A percentile compares a stretch with the other conserved stretches of the same genome.
These are phyloP conservation scores for Gonioctena quinquepunctata DNA, from an alignment of 1,140 invertebrate genomes.

Conservation along the genomic window DNA sequence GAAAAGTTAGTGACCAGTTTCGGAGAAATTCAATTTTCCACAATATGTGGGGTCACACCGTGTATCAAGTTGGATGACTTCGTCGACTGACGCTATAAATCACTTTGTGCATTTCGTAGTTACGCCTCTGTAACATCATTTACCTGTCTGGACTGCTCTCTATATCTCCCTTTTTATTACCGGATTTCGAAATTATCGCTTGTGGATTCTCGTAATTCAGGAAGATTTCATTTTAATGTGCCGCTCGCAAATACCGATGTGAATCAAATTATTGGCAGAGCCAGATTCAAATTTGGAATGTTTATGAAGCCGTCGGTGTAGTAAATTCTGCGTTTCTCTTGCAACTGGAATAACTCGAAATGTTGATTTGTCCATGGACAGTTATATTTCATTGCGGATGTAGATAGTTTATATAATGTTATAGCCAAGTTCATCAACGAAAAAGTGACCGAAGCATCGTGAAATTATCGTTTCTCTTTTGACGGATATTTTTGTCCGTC, in stretches of 20 bases:
- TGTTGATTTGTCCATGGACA: too few relatives aligned
- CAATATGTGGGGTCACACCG: neutral
- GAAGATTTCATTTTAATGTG: constrained; percentile 42
- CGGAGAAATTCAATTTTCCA: neutral
- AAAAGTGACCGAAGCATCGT: too few relatives aligned
- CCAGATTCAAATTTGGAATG: constrained; percentile 32
- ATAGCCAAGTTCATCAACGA: too few relatives aligned
- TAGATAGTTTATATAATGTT: too few relatives aligned
- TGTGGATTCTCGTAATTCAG: constrained; percentile 39
- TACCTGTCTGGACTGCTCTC: constrained; percentile 28
- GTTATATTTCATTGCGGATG: too few relatives aligned
- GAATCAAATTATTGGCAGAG: constrained; percentile 37
- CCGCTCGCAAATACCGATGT: constrained; percentile 36
- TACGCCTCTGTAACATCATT: constrained; percentile 29
- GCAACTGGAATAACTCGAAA: neutral
- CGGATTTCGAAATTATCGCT: constrained; percentile 38
- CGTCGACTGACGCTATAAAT: neutral
- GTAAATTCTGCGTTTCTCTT: neutral
- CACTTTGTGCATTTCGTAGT: neutral
- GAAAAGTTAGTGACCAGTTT: too few relatives aligned
- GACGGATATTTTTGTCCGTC: too few relatives aligned
- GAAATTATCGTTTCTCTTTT: too few relatives aligned
- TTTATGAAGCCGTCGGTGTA: constrained; percentile 6
- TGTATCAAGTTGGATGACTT: neutral
- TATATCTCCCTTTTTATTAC: constrained; percentile 34